Evolutionary conservation across 2,797 vertebrate genomes (phyloP).

Genomic region (Hoplostethus atlanticus): DNA sequence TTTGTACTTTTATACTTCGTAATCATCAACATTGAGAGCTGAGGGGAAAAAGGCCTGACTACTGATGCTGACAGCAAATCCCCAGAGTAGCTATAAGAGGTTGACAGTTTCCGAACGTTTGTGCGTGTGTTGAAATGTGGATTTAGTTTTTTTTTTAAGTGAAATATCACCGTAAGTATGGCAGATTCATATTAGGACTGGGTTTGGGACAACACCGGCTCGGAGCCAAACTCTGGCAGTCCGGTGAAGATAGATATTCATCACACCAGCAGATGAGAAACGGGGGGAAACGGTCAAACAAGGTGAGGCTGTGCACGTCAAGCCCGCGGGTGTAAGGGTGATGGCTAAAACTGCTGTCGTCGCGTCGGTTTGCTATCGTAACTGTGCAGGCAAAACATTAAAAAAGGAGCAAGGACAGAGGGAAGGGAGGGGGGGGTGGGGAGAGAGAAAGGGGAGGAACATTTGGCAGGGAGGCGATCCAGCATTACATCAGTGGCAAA

Average conservation of each 20-base stretch:
- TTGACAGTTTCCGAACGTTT: background rate
- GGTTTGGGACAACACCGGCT: conserved; percentile 36
- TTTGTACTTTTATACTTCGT: background rate
- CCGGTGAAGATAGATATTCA: conserved; percentile 44
- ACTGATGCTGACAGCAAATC: background rate
- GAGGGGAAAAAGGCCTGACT: background rate
- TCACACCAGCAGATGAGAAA: conserved; percentile 48
- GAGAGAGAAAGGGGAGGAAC: conserved; percentile 47
- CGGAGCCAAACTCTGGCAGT: conserved; percentile 26
- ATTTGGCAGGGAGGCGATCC: conserved; percentile 62
- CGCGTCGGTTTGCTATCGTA: conserved; percentile 64
- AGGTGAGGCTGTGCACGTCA: conserved; percentile 48
- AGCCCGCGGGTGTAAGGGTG: conserved; percentile 43
- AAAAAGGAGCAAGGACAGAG: conserved; percentile 8
- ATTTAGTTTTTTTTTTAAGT: background rate
- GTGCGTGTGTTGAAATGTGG: background rate
- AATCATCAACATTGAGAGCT: background rate
- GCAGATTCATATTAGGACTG: conserved; percentile 21
- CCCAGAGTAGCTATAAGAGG: background rate
- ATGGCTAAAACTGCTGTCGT: conserved; percentile 72
- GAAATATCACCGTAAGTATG: conserved; percentile 38
- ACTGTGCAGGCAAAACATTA: conserved; percentile 51
- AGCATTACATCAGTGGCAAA: conserved; percentile 73
- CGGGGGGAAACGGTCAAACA: conserved; percentile 68
- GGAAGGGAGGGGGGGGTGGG: background rate